Conservation (phyloP, 2,113 vertebrate genomes). For the Anarhynchus alexandrinus region DNA sequence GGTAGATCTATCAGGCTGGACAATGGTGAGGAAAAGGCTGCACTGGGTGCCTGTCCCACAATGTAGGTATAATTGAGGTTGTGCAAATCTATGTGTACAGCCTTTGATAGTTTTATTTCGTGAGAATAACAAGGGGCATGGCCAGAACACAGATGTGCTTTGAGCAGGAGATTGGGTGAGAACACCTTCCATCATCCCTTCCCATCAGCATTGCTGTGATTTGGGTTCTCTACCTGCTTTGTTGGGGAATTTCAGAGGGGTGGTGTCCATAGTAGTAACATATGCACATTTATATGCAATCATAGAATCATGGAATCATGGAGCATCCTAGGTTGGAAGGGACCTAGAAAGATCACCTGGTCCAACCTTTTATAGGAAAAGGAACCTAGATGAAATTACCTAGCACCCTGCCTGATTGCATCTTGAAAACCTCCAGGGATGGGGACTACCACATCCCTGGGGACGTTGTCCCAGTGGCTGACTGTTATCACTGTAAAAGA, state of each 20-base stretch:
- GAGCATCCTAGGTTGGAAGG: not conserved
- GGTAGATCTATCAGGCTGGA: not conserved
- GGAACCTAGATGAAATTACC: not conserved
- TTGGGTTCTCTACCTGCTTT: not conserved
- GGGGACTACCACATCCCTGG: not conserved
- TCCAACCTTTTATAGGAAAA: not conserved
- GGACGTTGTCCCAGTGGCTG: not conserved
- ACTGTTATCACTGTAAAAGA: not conserved
- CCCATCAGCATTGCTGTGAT: not conserved
- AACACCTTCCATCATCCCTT: not conserved
- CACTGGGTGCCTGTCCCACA: rapidly evolving
- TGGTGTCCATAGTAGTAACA: not conserved
- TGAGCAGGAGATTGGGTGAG: not conserved
- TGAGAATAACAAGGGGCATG: not conserved
- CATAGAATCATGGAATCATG: no score
- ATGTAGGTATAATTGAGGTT: rapidly evolving
- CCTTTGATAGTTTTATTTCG: not conserved
- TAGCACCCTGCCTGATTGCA: not conserved
- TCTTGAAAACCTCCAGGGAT: not conserved
- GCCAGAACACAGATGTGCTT: not conserved
- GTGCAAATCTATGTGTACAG: not conserved
- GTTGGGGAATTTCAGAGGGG: not conserved
- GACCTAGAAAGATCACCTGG: not conserved
- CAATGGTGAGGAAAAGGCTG: not conserved
- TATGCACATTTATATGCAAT: not conserved